Base-by-base conservation (phyloP, 2,888 invertebrate species). In the Caradrina kadenii region DNA sequence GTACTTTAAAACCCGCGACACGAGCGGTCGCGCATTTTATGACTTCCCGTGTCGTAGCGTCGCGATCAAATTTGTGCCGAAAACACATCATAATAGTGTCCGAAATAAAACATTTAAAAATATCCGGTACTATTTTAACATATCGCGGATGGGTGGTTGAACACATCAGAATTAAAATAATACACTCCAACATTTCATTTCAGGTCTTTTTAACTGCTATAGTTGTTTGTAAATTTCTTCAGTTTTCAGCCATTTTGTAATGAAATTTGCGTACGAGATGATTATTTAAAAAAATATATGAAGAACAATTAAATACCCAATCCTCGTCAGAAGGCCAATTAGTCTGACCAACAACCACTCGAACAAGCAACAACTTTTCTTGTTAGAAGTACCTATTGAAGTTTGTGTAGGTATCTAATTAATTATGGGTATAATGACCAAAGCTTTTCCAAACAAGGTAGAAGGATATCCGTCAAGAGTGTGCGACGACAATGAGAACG, bases 11-110 rank as follows among this genome's bases (percentile, higher is more conserved):
- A 76, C 77, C 11, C 85, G 81, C 79, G 84, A 83, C 87, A 69
- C 86, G 88, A 84, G 84, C 82, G 83, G 80, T 86, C 79, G 79
- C 82, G 82, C 88, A 87, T 87, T 94, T 94, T 93, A 94, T 88
- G 89, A 93, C 93, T 93, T 94, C 94, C 94, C 88, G 93, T 92
- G 91, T 90, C 89, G 90, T 87, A 90, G 85, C 77, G 84, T 68
- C 80, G 83, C 86, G 88, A 86, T 84, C 83, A 87, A 83, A 92
- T 89, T 89, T 88, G 88, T 88, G 88, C 87, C 81, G 87, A 91
- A 91, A 89, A 90, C 87, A 86, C 89, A 91, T 92, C 90, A 91
- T 93, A 92, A 92, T 89, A 89, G 85, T 89, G 87, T 88, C 76
- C 81, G 87, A 91, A 86, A 89, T 90, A 88, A 90, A 87, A 81